These are phyloP conservation scores for Cygnus buccinator DNA, from an alignment of 2,113 vertebrate species.

Conservation along the genomic window DNA sequence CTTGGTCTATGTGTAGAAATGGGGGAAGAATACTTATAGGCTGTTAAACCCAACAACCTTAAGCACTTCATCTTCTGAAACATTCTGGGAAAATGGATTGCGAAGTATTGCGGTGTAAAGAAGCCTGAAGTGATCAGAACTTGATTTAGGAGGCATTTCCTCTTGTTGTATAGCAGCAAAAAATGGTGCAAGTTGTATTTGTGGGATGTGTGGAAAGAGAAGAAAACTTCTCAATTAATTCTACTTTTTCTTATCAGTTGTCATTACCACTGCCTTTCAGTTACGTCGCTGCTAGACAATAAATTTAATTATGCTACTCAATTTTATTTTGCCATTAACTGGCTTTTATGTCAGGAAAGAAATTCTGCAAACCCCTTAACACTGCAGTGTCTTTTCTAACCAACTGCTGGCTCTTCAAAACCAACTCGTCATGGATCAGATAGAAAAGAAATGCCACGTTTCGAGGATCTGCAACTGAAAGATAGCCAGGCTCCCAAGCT, in stretches of 20 bases:
- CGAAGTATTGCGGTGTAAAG: neutral
- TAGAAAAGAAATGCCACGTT: fast-evolving
- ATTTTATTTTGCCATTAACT: neutral
- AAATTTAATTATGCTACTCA: neutral
- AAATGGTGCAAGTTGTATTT: neutral
- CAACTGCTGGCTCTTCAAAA: neutral
- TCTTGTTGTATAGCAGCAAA: neutral
- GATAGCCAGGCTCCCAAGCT: neutral
- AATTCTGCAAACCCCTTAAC: neutral
- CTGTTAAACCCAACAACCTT: neutral
- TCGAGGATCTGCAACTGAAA: neutral
- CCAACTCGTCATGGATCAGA: neutral
- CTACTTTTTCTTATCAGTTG: neutral
- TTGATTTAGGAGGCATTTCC: neutral
- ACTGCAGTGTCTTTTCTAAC: neutral
- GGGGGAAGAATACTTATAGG: neutral
- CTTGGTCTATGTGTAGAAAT: fast-evolving
- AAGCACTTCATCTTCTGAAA: neutral
- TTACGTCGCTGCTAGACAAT: neutral
- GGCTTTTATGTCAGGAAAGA: neutral
- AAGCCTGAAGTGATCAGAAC: neutral
- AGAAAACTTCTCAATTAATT: neutral
- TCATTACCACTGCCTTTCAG: neutral
- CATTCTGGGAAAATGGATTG: neutral
- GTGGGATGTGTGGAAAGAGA: neutral